Evolutionary conservation across 2,888 invertebrate genomes (phyloP).

Genomic region (Callimorpha dominula): DNA sequence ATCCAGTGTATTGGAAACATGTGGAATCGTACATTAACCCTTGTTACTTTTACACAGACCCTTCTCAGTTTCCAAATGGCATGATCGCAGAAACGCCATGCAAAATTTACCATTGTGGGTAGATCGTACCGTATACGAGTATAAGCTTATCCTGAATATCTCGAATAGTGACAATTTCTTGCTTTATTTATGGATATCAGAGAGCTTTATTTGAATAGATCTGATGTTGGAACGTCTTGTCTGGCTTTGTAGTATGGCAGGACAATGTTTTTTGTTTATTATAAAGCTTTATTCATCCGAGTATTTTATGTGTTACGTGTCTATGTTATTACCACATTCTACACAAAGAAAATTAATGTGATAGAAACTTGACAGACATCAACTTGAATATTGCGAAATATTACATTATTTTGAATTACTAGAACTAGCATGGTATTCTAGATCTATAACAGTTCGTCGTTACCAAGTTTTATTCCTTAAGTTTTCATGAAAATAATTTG

Average conservation of each 20-base stretch:
- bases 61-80: slow-evolving; percentile 73
- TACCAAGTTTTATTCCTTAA: no score
- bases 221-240: slow-evolving; percentile 31
- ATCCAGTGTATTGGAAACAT: slow-evolving; percentile 70
- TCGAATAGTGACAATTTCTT: slow-evolving; percentile 39
- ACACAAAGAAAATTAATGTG: not conserved
- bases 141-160: slow-evolving; percentile 43
- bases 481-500: no score
- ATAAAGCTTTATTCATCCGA: slow-evolving; percentile 8
- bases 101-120: slow-evolving; percentile 56
- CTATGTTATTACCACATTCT: not conserved
- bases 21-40: slow-evolving; percentile 74
- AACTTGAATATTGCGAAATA: not conserved
- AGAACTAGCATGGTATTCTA: not conserved
- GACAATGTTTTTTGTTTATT: slow-evolving; percentile 19
- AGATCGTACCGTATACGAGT: slow-evolving; percentile 17
- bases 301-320: not conserved
- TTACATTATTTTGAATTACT: not conserved
- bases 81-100: slow-evolving; percentile 65
- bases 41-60: slow-evolving; percentile 78
- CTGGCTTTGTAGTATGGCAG: slow-evolving; percentile 29
- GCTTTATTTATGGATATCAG: slow-evolving; percentile 43
- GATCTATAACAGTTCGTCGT: not conserved
- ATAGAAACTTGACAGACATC: not conserved
- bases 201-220: slow-evolving; percentile 46